Conservation (phyloP, 2,113 vertebrate species). For the Progne subis region DNA sequence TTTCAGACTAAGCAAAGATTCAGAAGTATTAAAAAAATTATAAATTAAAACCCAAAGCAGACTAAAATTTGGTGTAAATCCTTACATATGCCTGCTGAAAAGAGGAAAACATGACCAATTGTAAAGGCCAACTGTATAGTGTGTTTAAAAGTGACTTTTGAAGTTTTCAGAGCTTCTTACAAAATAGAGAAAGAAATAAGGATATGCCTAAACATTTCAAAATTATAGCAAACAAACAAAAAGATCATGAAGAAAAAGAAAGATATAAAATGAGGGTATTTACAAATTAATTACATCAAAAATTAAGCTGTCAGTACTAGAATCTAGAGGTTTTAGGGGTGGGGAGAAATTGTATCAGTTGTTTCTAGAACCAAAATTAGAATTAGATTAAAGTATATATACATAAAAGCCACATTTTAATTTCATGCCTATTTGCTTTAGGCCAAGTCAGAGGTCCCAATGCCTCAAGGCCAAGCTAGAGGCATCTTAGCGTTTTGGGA, state of each 20-base stretch:
- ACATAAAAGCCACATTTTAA: neutral
- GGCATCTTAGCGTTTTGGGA: neutral
- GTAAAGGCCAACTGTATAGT: neutral
- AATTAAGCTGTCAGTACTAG: neutral
- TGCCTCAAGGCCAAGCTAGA: slow-evolving; percentile 21
- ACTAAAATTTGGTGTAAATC: neutral
- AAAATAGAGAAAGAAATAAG: neutral
- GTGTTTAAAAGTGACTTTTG: neutral
- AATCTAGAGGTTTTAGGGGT: neutral
- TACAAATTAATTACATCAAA: neutral
- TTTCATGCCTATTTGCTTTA: slow-evolving; percentile 8
- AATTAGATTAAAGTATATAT: neutral
- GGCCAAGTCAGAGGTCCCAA: neutral
- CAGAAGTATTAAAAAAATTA: neutral
- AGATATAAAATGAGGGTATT: neutral
- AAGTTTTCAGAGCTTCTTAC: neutral
- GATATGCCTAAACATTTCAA: neutral
- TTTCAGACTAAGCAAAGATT: slow-evolving; percentile 18
- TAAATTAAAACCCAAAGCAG: neutral
- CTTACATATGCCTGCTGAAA: neutral
- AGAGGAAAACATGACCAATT: neutral
- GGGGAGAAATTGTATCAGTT: neutral
- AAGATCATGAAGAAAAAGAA: neutral
- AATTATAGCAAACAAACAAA: neutral
- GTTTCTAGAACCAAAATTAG: neutral